Conservation (phyloP, 2,797 vertebrate genomes). For the Spatula versicolor region DNA sequence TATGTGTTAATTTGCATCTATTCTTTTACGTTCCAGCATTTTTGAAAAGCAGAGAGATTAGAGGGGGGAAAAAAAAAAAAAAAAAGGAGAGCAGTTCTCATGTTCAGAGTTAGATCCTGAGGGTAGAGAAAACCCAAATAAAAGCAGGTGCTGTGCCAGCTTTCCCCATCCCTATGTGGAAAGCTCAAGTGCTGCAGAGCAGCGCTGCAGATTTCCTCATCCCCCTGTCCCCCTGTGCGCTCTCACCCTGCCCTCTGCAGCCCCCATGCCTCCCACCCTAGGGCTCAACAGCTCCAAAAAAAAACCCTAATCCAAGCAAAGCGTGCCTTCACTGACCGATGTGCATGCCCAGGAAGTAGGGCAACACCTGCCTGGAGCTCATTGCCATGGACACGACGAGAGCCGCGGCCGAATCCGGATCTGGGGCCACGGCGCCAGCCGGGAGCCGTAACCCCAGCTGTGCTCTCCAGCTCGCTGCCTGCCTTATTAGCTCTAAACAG, state of each 20-base stretch:
- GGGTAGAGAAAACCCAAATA: not conserved
- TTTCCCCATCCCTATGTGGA: not conserved
- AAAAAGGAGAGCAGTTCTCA: not conserved
- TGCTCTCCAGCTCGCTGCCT: conserved; percentile 49
- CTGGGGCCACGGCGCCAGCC: not conserved
- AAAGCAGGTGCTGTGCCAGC: not conserved
- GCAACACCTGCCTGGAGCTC: conserved; percentile 66
- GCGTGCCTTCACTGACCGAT: conserved; percentile 32
- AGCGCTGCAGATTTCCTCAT: not conserved
- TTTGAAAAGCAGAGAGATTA: not conserved
- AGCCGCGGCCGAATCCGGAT: not conserved
- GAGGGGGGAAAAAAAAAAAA: not conserved
- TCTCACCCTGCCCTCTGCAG: not conserved
- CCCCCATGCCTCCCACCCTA: not conserved
- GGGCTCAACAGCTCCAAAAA: not conserved
- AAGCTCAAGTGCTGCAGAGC: not conserved
- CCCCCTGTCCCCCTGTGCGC: fast-evolving
- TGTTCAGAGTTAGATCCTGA: not conserved
- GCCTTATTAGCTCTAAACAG: conserved; percentile 66
- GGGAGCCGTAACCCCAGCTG: conserved; percentile 51
- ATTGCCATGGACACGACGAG: conserved; percentile 1
- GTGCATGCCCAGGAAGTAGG: conserved; percentile 41
- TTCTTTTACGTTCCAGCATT: not conserved
- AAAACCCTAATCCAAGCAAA: conserved; percentile 1
- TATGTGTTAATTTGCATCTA: conserved; percentile 53